Percentiles rank a stretch among this genome's conserved stretches.
Conservation (phyloP, 2,113 vertebrate genomes). For the Ophthalmolycus amberensis region DNA sequence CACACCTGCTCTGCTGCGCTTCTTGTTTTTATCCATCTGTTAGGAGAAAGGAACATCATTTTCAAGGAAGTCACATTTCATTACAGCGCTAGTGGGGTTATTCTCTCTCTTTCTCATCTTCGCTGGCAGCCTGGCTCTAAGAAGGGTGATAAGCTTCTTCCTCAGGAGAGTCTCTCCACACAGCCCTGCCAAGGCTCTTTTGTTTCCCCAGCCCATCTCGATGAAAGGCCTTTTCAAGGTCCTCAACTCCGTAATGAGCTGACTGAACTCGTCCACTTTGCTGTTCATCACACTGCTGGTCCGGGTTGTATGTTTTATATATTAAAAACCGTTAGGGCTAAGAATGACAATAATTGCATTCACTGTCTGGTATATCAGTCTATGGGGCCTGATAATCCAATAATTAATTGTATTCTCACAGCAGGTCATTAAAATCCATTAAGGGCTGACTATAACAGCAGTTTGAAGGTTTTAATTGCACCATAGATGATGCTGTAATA, state of each 20-base stretch:
- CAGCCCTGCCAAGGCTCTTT: neutral
- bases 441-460: constrained; percentile 23
- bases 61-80: constrained; percentile 17
- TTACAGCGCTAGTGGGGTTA: neutral
- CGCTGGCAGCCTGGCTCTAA: neutral
- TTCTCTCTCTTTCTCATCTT: neutral
- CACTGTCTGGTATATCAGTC: neutral
- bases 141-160: constrained; percentile 6
- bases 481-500: constrained; percentile 7
- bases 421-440: constrained; percentile 11
- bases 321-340: neutral
- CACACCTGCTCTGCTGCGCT: neutral
- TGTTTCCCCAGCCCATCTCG: constrained; percentile 6
- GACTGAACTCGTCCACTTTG: neutral
- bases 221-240: constrained; percentile 12
- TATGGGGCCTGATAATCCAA: neutral
- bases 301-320: constrained; percentile 3
- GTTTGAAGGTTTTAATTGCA: constrained; percentile 35
- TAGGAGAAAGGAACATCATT: neutral
- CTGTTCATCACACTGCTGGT: constrained; percentile 11
- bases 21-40: neutral
- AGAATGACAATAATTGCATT: constrained; percentile 17
- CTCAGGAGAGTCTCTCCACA: constrained; percentile 7
- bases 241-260: neutral
- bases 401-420: constrained; percentile 18